These are phyloP conservation scores for Parnassius glacialis DNA, from an alignment of 2,888 invertebrate genomes.

Conservation along the genomic window DNA sequence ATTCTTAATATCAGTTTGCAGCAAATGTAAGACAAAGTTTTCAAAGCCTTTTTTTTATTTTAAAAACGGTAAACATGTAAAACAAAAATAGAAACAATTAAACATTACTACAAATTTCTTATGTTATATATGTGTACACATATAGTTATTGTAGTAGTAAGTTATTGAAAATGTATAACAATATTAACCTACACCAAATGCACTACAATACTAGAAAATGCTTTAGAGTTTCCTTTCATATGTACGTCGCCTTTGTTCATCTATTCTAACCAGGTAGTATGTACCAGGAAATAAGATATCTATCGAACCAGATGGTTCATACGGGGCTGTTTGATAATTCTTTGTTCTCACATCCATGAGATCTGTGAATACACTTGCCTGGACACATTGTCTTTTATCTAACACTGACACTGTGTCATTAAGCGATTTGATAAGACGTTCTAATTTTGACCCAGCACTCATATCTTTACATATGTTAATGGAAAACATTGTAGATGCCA, in stretches of 20 bases:
- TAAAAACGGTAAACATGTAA: no score
- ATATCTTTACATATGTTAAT: conserved; percentile 86
- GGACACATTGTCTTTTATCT: conserved; percentile 84
- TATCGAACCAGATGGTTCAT: conserved; percentile 86
- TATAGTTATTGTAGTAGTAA: not conserved
- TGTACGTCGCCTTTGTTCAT: conserved; percentile 91
- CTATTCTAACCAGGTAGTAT: conserved; percentile 92
- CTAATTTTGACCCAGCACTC: conserved; percentile 81
- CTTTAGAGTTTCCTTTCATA: conserved; percentile 79
- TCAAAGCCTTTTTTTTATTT: no score
- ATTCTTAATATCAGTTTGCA: not conserved
- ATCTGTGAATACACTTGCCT: conserved; percentile 88
- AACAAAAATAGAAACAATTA: no score
- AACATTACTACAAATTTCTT: no score
- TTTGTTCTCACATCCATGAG: conserved; percentile 90
- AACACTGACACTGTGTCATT: conserved; percentile 85
- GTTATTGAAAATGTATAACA: conserved; percentile 18
- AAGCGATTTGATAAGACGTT: conserved; percentile 84
- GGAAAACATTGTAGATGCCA: conserved; percentile 96
- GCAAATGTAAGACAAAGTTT: no score
- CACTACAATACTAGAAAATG: conserved; percentile 34
- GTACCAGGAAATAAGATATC: conserved; percentile 92
- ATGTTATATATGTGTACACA: no score
- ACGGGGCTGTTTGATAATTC: conserved; percentile 93
- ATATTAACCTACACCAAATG: conserved; percentile 44